These are phyloP conservation scores for Hydropotes inermis DNA, from an alignment of 2,113 vertebrate genomes.

Conservation along the genomic window DNA sequence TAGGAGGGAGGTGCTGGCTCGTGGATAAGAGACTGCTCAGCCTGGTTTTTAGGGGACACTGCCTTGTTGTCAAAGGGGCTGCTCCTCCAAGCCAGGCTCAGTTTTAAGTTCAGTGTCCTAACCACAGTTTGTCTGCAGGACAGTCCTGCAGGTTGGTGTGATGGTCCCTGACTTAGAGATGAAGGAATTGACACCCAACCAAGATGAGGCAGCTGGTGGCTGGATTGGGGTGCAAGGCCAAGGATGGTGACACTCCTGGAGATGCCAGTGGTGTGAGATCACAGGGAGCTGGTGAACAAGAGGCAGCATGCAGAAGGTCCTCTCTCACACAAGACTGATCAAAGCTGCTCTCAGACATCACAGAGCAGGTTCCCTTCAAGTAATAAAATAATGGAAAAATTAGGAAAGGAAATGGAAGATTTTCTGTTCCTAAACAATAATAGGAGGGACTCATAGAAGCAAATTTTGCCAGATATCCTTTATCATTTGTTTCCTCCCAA, in stretches of 20 bases:
- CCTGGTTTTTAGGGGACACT: accelerated
- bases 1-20: neutral
- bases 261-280: accelerated
- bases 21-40: accelerated
- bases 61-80: accelerated
- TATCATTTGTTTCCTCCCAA: neutral
- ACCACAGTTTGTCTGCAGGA: accelerated
- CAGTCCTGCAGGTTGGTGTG: accelerated
- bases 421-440: neutral
- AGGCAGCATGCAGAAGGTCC: neutral
- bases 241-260: no score
- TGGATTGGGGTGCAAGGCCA: accelerated
- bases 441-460: neutral
- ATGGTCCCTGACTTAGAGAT: neutral
- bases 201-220: neutral
- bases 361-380: neutral
- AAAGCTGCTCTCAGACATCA: neutral
- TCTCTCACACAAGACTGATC: accelerated
- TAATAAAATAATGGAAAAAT: neutral
- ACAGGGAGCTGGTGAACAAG: no score
- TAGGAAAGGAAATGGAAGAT: neutral
- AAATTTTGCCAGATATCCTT: neutral
- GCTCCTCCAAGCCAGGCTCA: neutral
- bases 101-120: accelerated
- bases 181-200: no score